Percentiles rank a stretch among this genome's conserved stretches.
Evolutionary conservation across 2,888 invertebrate species (phyloP).

Genomic region (Minunthozetes semirufus): DNA sequence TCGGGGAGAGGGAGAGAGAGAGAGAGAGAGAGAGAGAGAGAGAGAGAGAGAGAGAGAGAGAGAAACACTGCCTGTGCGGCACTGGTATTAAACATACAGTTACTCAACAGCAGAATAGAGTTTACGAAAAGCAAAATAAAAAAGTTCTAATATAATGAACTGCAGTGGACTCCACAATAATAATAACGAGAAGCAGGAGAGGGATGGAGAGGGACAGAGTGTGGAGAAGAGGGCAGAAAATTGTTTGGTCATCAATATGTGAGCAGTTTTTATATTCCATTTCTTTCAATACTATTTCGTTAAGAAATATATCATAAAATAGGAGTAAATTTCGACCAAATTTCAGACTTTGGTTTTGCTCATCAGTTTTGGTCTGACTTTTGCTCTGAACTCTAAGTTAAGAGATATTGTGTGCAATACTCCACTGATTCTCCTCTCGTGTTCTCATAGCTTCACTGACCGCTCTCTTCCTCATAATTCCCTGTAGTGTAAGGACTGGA

Average conservation of each 20-base stretch:
- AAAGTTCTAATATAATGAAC: too few species aligned
- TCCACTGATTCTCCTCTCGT: not conserved
- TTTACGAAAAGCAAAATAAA: too few species aligned
- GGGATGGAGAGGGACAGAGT: not conserved
- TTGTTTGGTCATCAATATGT: slow-evolving; percentile 16
- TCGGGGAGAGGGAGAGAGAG: too few species aligned
- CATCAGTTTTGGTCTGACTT: not conserved
- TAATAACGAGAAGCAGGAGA: not conserved
- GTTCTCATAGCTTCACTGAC: not conserved
- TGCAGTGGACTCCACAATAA: not conserved
- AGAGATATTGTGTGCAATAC: not conserved
- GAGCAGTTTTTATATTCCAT: not conserved
- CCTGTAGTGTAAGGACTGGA: not conserved
- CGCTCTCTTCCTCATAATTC: not conserved
- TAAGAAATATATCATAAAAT: too few species aligned
- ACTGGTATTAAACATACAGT: too few species aligned
- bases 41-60: too few species aligned
- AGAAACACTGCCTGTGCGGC: too few species aligned
- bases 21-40: too few species aligned
- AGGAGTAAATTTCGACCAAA: too few species aligned
- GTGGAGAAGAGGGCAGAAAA: not conserved
- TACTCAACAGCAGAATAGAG: too few species aligned
- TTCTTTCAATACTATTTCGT: too few species aligned
- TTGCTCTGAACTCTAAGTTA: not conserved
- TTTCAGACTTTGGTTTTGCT: not conserved